Base-by-base conservation (phyloP, 2,888 invertebrate genomes). In the Oxystoma pomonae region DNA sequence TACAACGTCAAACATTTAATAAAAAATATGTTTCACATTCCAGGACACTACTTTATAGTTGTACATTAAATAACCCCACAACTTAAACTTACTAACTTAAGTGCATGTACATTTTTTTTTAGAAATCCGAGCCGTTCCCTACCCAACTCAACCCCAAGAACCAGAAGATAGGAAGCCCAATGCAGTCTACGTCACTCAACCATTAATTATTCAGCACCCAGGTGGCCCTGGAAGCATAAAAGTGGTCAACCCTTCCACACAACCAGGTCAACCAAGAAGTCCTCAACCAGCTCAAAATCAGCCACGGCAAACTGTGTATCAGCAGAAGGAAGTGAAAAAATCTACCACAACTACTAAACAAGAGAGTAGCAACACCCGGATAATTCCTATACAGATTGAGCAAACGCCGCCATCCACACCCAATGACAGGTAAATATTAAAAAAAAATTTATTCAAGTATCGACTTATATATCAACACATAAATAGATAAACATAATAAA, bases 381-480 rank as follows among this genome's bases (percentile, higher is more conserved):
- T 89, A 58, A 86, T 90, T 71, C 90, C 90, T 0, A 85, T 90
- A 65, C 86, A 87, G 74, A 83, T 90, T 74, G 90, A 90, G 75
- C 85, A 82, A 22, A 65, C 61, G 2, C 65, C 70, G 1, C 71
- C 72, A 35, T 55, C 63, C 5, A 70, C 73, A 53, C 73, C 73
- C 62, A 69, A 63, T 59, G 72, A 73, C 16, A 72, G 71, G 74
- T 73, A 67, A 64, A n/a, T n/a, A n/a, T n/a, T n/a, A n/a, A n/a
- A n/a, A n/a, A n/a, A n/a, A n/a, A n/a, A n/a, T n/a, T n/a, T n/a
- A n/a, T n/a, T n/a, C n/a, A n/a, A n/a, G n/a, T n/a, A n/a, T n/a
- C n/a, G n/a, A n/a, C n/a, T n/a, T n/a, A n/a, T n/a, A n/a, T n/a
- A n/a, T n/a, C n/a, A n/a, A n/a, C n/a, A n/a, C n/a, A n/a, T n/a